Evolutionary conservation across 1,140 invertebrate genomes (phyloP).

Genomic region (Triops cancriformis): DNA sequence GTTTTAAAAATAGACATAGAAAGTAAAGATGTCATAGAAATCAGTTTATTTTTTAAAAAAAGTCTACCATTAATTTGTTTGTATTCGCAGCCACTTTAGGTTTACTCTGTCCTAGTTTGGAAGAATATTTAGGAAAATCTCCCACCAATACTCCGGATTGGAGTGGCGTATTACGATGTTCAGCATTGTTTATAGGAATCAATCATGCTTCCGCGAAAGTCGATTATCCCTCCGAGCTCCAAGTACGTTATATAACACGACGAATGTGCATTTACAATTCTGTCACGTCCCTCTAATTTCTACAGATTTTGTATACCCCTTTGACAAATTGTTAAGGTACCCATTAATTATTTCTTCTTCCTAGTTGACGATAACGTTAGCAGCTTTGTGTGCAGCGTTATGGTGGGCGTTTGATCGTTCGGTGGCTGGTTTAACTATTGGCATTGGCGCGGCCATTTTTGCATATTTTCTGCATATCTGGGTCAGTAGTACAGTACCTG

Average conservation of each 20-base stretch:
- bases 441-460: neutral
- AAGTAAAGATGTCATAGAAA: too few relatives aligned
- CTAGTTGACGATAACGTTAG: neutral
- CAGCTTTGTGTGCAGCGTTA: neutral
- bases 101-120: neutral
- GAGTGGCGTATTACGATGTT: neutral
- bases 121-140: slow-evolving; percentile 3
- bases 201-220: neutral
- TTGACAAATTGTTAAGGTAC: neutral
- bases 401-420: neutral
- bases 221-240: neutral
- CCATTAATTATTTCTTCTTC: neutral
- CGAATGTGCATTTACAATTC: too few relatives aligned
- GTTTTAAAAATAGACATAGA: neutral
- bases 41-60: too few relatives aligned
- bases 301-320: too few relatives aligned
- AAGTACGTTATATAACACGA: neutral
- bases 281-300: too few relatives aligned
- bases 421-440: neutral
- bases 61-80: too few relatives aligned
- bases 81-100: neutral
- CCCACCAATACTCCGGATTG: neutral
- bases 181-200: neutral
- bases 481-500: neutral
- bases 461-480: neutral